These are phyloP conservation scores for Silurus asotus DNA, from an alignment of 2,113 vertebrate species.

Conservation along the genomic window DNA sequence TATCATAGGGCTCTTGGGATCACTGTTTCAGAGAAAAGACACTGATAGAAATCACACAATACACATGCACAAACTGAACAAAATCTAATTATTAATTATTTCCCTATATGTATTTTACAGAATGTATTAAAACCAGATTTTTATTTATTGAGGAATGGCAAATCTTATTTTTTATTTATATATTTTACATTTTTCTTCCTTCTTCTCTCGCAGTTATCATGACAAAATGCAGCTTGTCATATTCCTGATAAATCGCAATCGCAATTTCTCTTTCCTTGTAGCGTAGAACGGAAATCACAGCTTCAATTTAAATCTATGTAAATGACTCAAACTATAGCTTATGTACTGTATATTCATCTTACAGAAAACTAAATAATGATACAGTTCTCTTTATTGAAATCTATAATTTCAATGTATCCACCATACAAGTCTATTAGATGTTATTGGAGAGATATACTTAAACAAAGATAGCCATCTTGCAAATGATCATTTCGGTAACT, in stretches of 20 bases:
- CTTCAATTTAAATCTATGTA: neutral
- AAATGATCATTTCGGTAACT: neutral
- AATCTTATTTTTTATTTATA: neutral
- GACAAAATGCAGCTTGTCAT: neutral
- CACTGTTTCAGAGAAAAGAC: neutral
- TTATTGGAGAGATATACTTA: neutral
- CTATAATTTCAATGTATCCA: too few species aligned
- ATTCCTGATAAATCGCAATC: neutral
- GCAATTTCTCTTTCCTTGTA: neutral
- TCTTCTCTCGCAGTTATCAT: neutral
- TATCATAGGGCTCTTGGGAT: conserved; percentile 18
- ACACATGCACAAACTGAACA: neutral
- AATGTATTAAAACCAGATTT: neutral
- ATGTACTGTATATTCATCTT: too few species aligned
- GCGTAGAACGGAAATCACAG: neutral
- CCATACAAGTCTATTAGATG: too few species aligned
- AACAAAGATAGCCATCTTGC: neutral
- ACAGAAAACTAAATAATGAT: too few species aligned
- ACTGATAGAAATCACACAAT: neutral
- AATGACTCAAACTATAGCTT: neutral
- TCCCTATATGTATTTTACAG: neutral
- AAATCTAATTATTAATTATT: neutral
- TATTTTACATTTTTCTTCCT: neutral
- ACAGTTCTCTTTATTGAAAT: too few species aligned
- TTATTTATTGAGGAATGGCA: neutral